Conservation (phyloP, 2,888 invertebrate species). For the Hyposoter dolosus region DNA sequence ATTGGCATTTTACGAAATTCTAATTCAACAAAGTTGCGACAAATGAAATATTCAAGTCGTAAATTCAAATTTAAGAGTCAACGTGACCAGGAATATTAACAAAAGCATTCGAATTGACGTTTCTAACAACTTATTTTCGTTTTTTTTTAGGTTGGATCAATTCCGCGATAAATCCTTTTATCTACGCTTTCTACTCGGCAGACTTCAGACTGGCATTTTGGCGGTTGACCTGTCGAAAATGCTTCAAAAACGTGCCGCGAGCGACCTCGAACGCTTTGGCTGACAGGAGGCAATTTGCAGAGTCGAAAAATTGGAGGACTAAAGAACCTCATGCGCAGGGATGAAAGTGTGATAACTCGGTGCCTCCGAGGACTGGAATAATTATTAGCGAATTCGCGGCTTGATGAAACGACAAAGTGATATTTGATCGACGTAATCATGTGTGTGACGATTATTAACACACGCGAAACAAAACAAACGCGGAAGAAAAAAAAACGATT, state of each 20-base stretch:
- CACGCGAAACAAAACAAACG: conserved; percentile 6
- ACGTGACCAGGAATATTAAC: background rate
- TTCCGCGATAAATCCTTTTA: conserved; percentile 95
- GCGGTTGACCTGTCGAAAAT: conserved; percentile 91
- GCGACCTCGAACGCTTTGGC: conserved; percentile 38
- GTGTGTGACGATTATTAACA: background rate
- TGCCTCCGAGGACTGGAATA: conserved; percentile 30
- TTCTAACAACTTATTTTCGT: background rate
- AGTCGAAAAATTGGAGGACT: conserved; percentile 41
- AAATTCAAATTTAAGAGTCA: background rate
- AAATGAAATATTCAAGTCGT: background rate
- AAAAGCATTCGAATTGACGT: background rate
- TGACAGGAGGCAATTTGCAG: conserved; percentile 48
- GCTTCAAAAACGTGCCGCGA: conserved; percentile 84
- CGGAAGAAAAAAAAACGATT: background rate
- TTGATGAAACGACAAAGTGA: conserved; percentile 46
- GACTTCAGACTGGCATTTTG: conserved; percentile 95
- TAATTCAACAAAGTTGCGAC: background rate
- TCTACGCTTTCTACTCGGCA: conserved; percentile 95
- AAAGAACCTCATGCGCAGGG: conserved; percentile 42
- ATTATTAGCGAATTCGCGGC: conserved; percentile 53
- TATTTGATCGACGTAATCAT: conserved; percentile 16
- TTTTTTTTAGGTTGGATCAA: conserved; percentile 90
- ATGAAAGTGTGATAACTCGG: conserved; percentile 39
- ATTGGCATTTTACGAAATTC: too few relatives aligned